These are phyloP conservation scores for Eupleurogrammus muticus DNA, from an alignment of 2,797 vertebrate genomes.

Conservation along the genomic window DNA sequence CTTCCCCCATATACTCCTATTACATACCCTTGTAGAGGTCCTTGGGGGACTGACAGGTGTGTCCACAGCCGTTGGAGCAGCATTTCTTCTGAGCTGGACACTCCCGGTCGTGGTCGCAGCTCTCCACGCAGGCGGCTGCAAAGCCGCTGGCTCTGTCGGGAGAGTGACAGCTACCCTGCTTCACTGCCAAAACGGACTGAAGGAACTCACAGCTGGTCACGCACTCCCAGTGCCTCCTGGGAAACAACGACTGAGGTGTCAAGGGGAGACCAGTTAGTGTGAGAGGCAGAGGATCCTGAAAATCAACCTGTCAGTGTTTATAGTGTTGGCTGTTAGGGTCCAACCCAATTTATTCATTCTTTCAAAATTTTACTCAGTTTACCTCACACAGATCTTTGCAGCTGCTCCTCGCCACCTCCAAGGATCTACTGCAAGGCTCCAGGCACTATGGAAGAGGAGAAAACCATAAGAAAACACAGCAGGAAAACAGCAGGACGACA, in stretches of 20 bases:
- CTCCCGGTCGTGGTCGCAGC: conserved; percentile 89
- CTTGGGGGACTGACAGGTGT: conserved; percentile 92
- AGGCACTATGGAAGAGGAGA: conserved; percentile 85
- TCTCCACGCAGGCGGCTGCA: conserved; percentile 94
- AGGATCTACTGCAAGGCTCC: conserved; percentile 92
- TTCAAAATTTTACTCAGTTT: conserved; percentile 30
- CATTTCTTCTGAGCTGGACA: conserved; percentile 92
- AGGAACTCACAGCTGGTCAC: conserved; percentile 95
- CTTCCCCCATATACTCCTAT: too few species aligned
- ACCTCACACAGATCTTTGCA: conserved; percentile 94
- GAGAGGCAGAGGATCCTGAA: not conserved
- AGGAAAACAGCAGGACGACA: too few species aligned
- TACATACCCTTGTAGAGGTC: conserved; percentile 89
- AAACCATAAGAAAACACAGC: not conserved
- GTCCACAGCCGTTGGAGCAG: conserved; percentile 93
- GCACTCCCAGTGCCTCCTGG: conserved; percentile 93
- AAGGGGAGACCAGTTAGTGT: not conserved
- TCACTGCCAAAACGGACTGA: conserved; percentile 85
- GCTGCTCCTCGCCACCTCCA: conserved; percentile 85
- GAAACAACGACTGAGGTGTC: conserved; percentile 84
- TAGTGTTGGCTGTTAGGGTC: not conserved
- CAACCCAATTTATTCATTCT: not conserved
- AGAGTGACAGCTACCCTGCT: conserved; percentile 91
- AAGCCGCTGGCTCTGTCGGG: conserved; percentile 92
- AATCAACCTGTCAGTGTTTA: not conserved